These are phyloP conservation scores for Stenodema calcarata DNA, from an alignment of 2,888 invertebrate genomes.

Conservation along the genomic window DNA sequence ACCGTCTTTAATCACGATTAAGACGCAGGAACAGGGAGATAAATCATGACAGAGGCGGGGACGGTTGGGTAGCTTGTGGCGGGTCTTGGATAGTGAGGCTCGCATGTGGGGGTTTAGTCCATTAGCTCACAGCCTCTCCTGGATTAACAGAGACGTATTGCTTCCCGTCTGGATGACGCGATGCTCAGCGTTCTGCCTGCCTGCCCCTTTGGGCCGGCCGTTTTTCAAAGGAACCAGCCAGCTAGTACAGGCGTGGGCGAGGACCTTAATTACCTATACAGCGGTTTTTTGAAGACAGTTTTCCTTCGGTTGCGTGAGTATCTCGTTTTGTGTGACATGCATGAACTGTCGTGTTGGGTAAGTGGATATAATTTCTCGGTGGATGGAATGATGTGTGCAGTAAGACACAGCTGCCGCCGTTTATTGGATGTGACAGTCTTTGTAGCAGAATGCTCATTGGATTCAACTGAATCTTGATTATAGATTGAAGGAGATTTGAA, in stretches of 20 bases:
- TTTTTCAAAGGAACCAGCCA: not conserved
- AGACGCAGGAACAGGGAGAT: conserved; percentile 40
- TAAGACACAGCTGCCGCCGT: too few species aligned
- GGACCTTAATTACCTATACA: not conserved
- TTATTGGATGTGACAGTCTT: too few species aligned
- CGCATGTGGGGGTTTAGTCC: conserved; percentile 45
- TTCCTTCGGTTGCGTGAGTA: not conserved
- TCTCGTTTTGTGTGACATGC: not conserved
- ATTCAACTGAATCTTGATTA: too few species aligned
- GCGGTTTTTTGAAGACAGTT: not conserved
- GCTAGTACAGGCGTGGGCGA: not conserved
- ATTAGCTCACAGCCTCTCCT: conserved; percentile 24
- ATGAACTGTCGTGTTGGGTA: not conserved
- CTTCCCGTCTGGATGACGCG: conserved; percentile 46
- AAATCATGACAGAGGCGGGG: conserved; percentile 27
- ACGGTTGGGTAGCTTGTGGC: not conserved
- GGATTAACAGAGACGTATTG: conserved; percentile 48
- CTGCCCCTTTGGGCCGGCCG: not conserved
- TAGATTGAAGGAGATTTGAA: too few species aligned
- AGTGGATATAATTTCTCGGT: too few species aligned
- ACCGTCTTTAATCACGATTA: conserved; percentile 49
- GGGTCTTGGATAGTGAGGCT: conserved; percentile 28
- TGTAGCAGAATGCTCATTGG: too few species aligned
- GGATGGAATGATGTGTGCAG: too few species aligned
- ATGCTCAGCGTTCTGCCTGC: conserved; percentile 2